Base-by-base conservation (phyloP, 1,140 invertebrate species). In the Laodelphax striatellus region DNA sequence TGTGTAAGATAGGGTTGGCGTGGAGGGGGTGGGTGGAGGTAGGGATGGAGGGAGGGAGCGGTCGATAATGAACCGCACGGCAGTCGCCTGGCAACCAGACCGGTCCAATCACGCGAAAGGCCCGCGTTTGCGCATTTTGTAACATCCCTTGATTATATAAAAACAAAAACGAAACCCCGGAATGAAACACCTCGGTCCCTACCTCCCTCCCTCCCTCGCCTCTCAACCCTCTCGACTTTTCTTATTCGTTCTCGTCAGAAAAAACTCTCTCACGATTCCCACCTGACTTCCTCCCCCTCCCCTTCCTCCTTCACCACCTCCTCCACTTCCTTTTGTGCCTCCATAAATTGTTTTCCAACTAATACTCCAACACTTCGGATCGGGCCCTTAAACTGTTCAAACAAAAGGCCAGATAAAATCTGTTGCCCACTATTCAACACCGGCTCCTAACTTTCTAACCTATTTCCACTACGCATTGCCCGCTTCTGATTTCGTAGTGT, bases 41-140 rank as follows among this genome's bases (percentile, higher is more conserved):
- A 9, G 11, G 34, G 34, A 11, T 22, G 44, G 50, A 17, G 50
- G 24, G 13, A 9, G 57, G 21, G 21, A 38, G n/a, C 34, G 59
- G 59, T 60, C 59, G 59, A 60, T 60, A 60, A 60, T 60, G 52
- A 60, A 38, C 34, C 34, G 59, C 52, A 22, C 19, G 24, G 16
- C 50, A 34, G 59, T 60, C 41, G 34, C 59, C 31, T 24, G 28
- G 59, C 59, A 54, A 60, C 54, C 59, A 38, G 52, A 13, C 31
- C 14, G 31, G 53, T 17, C 59, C 59, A 60, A 60, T 60, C 58
- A 60, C 46, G 46, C 46, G 16, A 50, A 14, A 50, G 58, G 14
- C 28, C 11, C n/a, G 31, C 22, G 31, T 46, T 38, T 41, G 59
- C 59, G 59, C 53, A 44, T 60, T 55, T 55, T 55, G 54, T 34